Conservation (phyloP, 2,888 invertebrate species). For the Agelastica alni region DNA sequence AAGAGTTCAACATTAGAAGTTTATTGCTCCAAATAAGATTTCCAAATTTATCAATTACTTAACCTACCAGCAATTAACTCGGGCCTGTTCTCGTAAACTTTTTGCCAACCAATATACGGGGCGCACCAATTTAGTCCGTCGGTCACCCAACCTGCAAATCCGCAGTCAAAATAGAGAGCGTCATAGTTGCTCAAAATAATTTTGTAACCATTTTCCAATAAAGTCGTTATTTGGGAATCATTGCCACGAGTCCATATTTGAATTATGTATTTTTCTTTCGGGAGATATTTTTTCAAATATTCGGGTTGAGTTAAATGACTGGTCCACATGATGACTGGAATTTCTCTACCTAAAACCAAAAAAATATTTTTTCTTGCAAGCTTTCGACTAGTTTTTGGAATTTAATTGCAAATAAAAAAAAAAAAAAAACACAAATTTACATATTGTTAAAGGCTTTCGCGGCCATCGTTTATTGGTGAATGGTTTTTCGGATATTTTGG, state of each 20-base stretch:
- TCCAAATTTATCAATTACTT: too few relatives aligned
- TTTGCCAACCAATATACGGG: slow-evolving; percentile 89
- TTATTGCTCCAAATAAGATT: too few relatives aligned
- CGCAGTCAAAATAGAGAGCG: slow-evolving; percentile 84
- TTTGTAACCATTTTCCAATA: slow-evolving; percentile 73
- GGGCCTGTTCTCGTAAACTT: slow-evolving; percentile 79
- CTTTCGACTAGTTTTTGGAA: too few relatives aligned
- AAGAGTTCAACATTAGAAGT: too few relatives aligned
- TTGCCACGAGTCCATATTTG: slow-evolving; percentile 78
- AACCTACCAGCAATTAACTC: slow-evolving; percentile 60
- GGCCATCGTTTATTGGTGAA: too few relatives aligned
- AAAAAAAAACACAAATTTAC: too few relatives aligned
- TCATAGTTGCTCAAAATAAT: slow-evolving; percentile 87
- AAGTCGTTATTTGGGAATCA: slow-evolving; percentile 67
- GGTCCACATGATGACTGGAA: slow-evolving; percentile 79
- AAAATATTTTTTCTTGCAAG: too few relatives aligned
- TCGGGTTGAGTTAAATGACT: slow-evolving; percentile 73
- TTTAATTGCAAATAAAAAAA: background rate
- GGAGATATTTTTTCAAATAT: slow-evolving; percentile 67
- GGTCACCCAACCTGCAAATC: slow-evolving; percentile 81
- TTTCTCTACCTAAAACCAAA: slow-evolving; percentile 52
- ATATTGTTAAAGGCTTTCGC: too few relatives aligned
- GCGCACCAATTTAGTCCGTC: slow-evolving; percentile 88
- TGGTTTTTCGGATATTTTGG: too few relatives aligned
- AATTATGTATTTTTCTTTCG: slow-evolving; percentile 77